Percentiles rank a stretch among this genome's conserved stretches.
These are phyloP conservation scores for Pseudococcus viburni DNA, from an alignment of 2,888 invertebrate genomes.

Conservation along the genomic window DNA sequence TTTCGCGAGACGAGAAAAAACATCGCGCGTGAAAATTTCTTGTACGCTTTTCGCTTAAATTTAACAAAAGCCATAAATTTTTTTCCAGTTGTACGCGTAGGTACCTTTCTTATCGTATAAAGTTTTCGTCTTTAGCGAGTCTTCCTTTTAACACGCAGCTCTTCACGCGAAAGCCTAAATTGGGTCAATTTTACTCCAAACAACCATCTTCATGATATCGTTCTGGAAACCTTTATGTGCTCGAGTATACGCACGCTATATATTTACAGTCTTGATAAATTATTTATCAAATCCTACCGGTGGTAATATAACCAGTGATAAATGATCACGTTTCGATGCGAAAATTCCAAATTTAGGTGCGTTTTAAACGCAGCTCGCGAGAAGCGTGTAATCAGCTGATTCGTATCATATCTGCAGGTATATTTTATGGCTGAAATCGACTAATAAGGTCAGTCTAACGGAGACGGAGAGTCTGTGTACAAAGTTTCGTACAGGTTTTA, in stretches of 20 bases:
- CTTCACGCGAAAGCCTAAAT: background rate
- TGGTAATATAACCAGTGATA: background rate
- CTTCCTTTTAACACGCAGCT: background rate
- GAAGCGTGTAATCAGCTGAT: too few relatives aligned
- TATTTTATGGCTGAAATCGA: too few relatives aligned
- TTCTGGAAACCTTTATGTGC: background rate
- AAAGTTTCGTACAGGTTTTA: too few relatives aligned
- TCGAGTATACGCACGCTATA: background rate
- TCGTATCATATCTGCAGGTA: too few relatives aligned
- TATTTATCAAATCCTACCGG: conserved; percentile 9
- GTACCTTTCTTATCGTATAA: background rate
- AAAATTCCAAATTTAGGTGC: background rate
- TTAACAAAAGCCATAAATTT: conserved; percentile 1
- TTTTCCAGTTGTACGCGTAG: background rate
- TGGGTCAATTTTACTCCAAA: background rate
- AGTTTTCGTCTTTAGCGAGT: conserved; percentile 28
- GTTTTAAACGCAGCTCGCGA: background rate
- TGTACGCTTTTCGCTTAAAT: background rate
- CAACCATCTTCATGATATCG: conserved; percentile 7
- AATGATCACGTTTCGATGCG: background rate
- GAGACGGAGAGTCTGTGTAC: too few relatives aligned
- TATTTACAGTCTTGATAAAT: background rate
- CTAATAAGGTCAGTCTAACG: too few relatives aligned
- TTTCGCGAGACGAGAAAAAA: background rate
- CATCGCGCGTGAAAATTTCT: background rate